A percentile compares a stretch with the other conserved stretches of the same genome.
These are phyloP conservation scores for Channa argus DNA, from an alignment of 2,113 vertebrate genomes.

Conservation along the genomic window DNA sequence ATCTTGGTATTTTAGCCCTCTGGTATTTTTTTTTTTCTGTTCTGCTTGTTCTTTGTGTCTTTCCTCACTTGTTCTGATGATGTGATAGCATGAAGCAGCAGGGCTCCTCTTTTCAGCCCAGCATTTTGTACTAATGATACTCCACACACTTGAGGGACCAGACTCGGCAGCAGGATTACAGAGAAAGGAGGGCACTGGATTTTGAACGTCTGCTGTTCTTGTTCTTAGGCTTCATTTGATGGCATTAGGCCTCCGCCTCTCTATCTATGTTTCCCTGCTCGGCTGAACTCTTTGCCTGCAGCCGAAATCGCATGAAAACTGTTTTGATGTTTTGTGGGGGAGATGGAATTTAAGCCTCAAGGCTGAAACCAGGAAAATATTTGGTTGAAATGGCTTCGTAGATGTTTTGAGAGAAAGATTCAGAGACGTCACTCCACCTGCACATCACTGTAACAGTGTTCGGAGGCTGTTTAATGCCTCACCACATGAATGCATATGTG, in stretches of 20 bases:
- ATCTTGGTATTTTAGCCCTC: constrained; percentile 1
- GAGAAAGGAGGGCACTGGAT: not conserved
- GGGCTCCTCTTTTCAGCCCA: not conserved
- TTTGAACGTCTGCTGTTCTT: not conserved
- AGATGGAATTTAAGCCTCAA: not conserved
- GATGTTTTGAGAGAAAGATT: not conserved
- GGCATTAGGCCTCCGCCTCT: not conserved
- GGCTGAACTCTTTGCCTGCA: not conserved
- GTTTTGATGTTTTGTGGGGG: constrained; percentile 21
- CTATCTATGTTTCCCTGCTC: not conserved
- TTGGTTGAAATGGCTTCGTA: constrained; percentile 3
- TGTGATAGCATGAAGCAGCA: constrained; percentile 13
- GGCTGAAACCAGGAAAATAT: not conserved
- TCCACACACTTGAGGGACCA: constrained; percentile 12
- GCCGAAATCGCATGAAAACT: not conserved
- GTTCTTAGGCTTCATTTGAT: constrained; percentile 27
- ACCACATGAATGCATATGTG: constrained; percentile 8
- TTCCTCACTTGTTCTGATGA: not conserved
- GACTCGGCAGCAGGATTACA: not conserved
- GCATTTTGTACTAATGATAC: constrained; percentile 27
- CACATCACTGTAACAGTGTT: constrained; percentile 6
- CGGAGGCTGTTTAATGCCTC: not conserved
- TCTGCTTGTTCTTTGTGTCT: not conserved
- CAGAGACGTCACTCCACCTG: constrained; percentile 18
- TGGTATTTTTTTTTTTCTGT: not conserved